Base-by-base conservation (phyloP, 2,888 invertebrate species). In the Caenorhabditis macrosperma region DNA sequence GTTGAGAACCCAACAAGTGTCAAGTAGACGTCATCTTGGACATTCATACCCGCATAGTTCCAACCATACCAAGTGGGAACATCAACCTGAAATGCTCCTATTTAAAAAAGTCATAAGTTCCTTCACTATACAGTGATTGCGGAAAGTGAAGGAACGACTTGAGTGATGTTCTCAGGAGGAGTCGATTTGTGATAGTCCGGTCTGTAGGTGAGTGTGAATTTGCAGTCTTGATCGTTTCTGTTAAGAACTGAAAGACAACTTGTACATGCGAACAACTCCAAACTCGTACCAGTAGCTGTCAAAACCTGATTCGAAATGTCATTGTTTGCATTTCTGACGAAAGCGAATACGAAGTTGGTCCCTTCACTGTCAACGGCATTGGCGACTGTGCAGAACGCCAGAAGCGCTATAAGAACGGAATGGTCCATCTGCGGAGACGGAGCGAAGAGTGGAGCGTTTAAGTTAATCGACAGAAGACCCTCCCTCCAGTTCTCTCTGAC, bases 11-110 rank as follows among this genome's bases (percentile, higher is more conserved):
- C 84, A 5, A n/a, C 41, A 1, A 84, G 69, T 10, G 82, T 75
- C 35, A 82, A 17, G 17, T 55, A 77, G 5, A 69, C 68, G 33
- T 76, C 78, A 20, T 66, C 60, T 38, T 84, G 84, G n/a, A 67
- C 64, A 30, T 46, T 66, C 2, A 44, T 24, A 10, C 38, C 44
- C 4, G 82, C 76, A 22, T 79, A 84, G 15, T 81, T 72, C 61
- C 72, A 84, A 6, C 84, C 84, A 41, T 84, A 84, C 75, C 71
- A 82, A 1, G 57, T 46, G 1, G 82, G 84, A 20, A 84, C 68
- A 0, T 59, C 20, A 20, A 81, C 17, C 84, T 84, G 33, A 59
- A 83, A 54, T 15, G 50, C n/a, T n/a, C n/a, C n/a, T n/a, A n/a
- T n/a, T n/a, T n/a, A 38, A 52, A 52, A 17, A 26, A 7, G 9